Evolutionary conservation across 2,113 vertebrate species (phyloP).

Genomic region (Himantopus leucocephalus): DNA sequence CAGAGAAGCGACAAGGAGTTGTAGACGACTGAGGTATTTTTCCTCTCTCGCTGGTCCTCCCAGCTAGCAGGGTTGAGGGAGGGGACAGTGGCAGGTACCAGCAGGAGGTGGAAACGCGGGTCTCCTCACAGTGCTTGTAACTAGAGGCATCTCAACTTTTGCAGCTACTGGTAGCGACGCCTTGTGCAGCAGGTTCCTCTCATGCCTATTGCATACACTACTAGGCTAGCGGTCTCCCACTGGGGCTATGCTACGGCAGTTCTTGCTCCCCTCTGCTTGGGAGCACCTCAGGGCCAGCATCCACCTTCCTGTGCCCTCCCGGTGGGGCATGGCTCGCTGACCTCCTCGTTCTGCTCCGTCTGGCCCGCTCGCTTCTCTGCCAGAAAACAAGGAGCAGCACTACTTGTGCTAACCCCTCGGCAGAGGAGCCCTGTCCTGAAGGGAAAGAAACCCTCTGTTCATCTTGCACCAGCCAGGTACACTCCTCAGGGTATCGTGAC

Average conservation of each 20-base stretch:
- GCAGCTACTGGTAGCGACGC: not conserved
- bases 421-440: not conserved
- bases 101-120: not conserved
- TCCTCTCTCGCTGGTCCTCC: not conserved
- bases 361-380: fast-evolving
- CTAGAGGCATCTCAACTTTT: not conserved
- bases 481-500: constrained; percentile 35
- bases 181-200: fast-evolving
- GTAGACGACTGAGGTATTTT: not conserved
- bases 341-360: fast-evolving
- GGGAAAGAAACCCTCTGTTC: not conserved
- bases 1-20: fast-evolving
- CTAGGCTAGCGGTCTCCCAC: not conserved
- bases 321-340: not conserved
- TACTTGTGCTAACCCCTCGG: not conserved
- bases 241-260: fast-evolving
- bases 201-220: fast-evolving
- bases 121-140: not conserved
- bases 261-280: not conserved
- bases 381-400: not conserved
- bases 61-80: not conserved
- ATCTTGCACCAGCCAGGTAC: fast-evolving
- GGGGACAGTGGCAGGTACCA: not conserved
- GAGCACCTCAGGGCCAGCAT: not conserved
- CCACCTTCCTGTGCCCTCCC: fast-evolving